A percentile compares a stretch with the other conserved stretches of the same genome.
phyloP scores from a whole-genome alignment of 2,113 vertebrate genomes.

The Danionella cerebrum region DNA sequence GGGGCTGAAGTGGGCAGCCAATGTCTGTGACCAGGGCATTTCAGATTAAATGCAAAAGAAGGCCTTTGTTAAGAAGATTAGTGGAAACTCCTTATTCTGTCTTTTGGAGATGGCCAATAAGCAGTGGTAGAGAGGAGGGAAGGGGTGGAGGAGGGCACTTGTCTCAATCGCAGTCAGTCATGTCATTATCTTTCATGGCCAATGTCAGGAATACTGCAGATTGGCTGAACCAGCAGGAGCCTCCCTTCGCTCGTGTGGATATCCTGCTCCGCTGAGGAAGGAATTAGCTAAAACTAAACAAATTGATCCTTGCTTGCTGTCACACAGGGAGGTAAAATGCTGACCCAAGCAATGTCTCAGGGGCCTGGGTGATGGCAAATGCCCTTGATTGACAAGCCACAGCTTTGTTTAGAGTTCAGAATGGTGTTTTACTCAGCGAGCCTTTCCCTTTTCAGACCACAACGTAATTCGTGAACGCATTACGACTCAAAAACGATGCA shows the following conservation, averaged over 20 bases:
- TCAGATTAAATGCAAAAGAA: conserved; percentile 44
- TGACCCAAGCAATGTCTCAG: conserved; percentile 24
- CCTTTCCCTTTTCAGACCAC: too few species aligned
- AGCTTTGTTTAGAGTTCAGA: neutral
- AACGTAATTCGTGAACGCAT: too few species aligned
- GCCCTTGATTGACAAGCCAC: conserved; percentile 21
- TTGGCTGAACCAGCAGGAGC: conserved; percentile 7
- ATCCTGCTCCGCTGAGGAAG: neutral
- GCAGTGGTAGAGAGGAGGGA: conserved; percentile 4
- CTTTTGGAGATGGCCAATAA: conserved; percentile 35
- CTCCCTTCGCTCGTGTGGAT: neutral
- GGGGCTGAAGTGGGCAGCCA: conserved; percentile 19
- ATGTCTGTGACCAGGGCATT: conserved; percentile 17
- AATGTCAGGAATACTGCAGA: conserved; percentile 25
- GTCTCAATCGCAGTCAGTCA: conserved; percentile 35
- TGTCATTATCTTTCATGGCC: conserved; percentile 32
- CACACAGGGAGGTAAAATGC: conserved; percentile 9
- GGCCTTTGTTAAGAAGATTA: conserved; percentile 48
- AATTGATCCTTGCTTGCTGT: conserved; percentile 27
- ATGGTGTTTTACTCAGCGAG: too few species aligned
- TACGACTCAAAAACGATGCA: too few species aligned
- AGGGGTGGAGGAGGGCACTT: conserved; percentile 14
- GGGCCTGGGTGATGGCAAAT: conserved; percentile 17
- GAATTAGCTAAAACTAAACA: conserved; percentile 33
- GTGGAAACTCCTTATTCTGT: conserved; percentile 41